phyloP scores from a whole-genome alignment of 1,140 invertebrate species.

The Neoseiulus cucumeris region DNA sequence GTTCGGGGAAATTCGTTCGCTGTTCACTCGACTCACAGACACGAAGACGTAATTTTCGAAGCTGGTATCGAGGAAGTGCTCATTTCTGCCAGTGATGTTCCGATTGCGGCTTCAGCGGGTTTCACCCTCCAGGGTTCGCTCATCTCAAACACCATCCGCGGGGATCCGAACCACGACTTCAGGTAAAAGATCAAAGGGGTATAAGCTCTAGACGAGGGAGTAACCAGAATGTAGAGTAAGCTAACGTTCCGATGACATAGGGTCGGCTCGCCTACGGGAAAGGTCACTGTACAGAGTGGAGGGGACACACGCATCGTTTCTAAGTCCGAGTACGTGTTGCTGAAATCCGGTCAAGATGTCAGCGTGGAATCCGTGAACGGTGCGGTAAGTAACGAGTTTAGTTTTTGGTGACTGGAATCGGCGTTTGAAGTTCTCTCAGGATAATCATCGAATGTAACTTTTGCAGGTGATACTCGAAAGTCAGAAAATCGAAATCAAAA shows the following conservation, averaged over 20 bases:
- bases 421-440: too few relatives aligned
- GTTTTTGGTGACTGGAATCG: too few relatives aligned
- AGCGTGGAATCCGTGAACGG: too few relatives aligned
- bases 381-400: too few relatives aligned
- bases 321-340: too few relatives aligned
- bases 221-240: too few relatives aligned
- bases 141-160: neutral
- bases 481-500: neutral
- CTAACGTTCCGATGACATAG: too few relatives aligned
- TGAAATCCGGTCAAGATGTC: too few relatives aligned
- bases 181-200: neutral
- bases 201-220: too few relatives aligned
- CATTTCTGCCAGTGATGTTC: neutral
- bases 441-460: neutral
- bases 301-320: too few relatives aligned
- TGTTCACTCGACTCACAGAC: neutral
- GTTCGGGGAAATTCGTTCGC: neutral
- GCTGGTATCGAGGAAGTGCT: neutral
- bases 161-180: neutral
- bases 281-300: too few relatives aligned
- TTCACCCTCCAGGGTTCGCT: neutral
- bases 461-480: neutral
- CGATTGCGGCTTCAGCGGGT: neutral
- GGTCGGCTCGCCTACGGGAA: too few relatives aligned
- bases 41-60: neutral